Base-by-base conservation (phyloP, 2,797 vertebrate species). In the Alcedo quadribrachys region DNA sequence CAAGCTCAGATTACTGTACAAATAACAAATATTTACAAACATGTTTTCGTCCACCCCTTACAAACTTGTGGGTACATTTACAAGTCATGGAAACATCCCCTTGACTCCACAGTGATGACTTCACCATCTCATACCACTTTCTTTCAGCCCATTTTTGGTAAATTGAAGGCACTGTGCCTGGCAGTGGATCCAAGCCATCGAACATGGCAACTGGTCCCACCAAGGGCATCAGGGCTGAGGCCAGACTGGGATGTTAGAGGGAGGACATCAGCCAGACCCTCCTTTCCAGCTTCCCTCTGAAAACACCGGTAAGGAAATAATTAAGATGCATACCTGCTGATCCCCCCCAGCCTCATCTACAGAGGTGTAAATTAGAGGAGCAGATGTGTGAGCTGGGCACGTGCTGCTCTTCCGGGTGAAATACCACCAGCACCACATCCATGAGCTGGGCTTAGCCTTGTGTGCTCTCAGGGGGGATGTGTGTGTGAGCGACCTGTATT, bases 401-500 rank as follows among this genome's bases (percentile, higher is more conserved):
- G 42, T 22, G 62, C 43, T 24, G 15, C 30, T 45, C 22, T 30
- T 30, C 15, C 40, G 11, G 40, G 19, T 42, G 28, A 43, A 18
- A 15, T 24, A 37, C 10, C 28, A 30, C 28, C 51, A 54, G 30
- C 13, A 5, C n/a, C n/a, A 9, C 20, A 30, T 8, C 51, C 32
- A 4, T 8, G 46, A 11, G 30, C 42, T 7, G 8, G 14, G 20
- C 27, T 40, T 46, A 46, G 4, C 43, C 66, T 17, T 1, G 0
- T 3, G 2, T 8, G 58, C 58, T 54, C 10, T 46, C 8, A 7
- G 24, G 1, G 7, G 13, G 22, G 54, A 63, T 5, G 48, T 27
- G 2, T 0, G 25, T 15, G 25, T 1, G 13, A 35, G n/a, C 0
- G 0, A 42, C 33, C 2, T 0, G 27, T 5, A 45, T 3, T 68